These are phyloP conservation scores for Henricia sp. DNA, from an alignment of 53 echinoderm and acorn worm genomes.

Conservation along the genomic window DNA sequence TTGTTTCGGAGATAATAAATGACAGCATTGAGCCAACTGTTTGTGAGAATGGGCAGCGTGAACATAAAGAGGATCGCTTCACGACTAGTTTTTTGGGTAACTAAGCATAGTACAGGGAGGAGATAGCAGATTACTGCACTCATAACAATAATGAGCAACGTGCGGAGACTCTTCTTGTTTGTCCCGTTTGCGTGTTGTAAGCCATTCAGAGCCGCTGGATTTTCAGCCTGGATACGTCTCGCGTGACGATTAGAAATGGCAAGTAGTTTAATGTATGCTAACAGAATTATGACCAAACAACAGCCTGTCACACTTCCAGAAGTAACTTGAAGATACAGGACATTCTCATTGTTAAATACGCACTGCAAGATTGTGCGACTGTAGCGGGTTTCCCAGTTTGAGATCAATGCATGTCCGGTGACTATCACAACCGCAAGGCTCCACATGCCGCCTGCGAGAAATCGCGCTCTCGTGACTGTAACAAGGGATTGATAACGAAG, in stretches of 20 bases:
- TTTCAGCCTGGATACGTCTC: slow-evolving; percentile 21
- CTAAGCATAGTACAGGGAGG: neutral
- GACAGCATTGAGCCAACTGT: slow-evolving; percentile 30
- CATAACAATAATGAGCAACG: slow-evolving; percentile 1
- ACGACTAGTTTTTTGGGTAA: neutral
- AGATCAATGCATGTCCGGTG: neutral
- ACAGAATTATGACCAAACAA: neutral
- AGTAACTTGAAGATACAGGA: neutral
- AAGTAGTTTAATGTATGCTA: slow-evolving; percentile 13
- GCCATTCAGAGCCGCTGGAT: neutral
- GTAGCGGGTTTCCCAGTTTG: neutral
- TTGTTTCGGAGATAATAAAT: slow-evolving; percentile 37
- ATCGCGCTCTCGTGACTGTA: slow-evolving; percentile 5
- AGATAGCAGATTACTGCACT: neutral
- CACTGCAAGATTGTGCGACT: neutral
- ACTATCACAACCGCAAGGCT: neutral
- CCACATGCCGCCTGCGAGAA: slow-evolving; percentile 14
- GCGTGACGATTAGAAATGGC: slow-evolving; percentile 14
- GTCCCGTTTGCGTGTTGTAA: neutral
- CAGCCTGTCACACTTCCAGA: neutral
- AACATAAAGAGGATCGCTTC: slow-evolving; percentile 5
- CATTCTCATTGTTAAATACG: neutral
- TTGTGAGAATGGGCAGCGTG: neutral
- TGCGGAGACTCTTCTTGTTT: slow-evolving; percentile 22
- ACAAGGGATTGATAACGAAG: slow-evolving; percentile 21